Base-by-base conservation (phyloP, 1,140 invertebrate genomes). In the Cheumatopsyche charites region DNA sequence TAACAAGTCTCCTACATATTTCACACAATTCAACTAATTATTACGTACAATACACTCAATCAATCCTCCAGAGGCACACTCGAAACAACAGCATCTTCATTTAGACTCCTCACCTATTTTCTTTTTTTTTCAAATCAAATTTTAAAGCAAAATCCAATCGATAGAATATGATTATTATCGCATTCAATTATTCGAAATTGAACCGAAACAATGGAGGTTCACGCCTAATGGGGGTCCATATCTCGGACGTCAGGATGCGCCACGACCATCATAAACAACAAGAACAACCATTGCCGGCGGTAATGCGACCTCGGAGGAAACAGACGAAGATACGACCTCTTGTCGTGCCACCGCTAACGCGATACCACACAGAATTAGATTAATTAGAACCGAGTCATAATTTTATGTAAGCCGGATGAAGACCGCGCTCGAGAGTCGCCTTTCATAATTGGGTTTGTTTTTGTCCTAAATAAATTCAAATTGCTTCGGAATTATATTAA, bases 191-290 rank as follows among this genome's bases (percentile, higher is more conserved):
- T 70, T 70, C 55, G 67, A 61, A 70, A 70, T 23, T 36, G 17
- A 62, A 26, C 55, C 13, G 43, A 70, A 41, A 70, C 67, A 70
- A 70, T 70, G 52, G 55, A 29, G 67, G 23, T 61, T 55, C 23
- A 43, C 15, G 29, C 52, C 17, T 41, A 61, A 62, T 61, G 41
- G 55, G 52, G 36, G 49, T 55, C 13, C 43, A 68, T 68, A 68
- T 68, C 47, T 68, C 67, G 17, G 12, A 41, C 58, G 67, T 70
- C 52, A 17, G 12, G 55, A 11, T n/a, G 3, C 52, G 47, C 21
- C 67, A 68, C 67, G 67, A 68, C 43, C 29, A 45, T 55, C 67
- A 55, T 68, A 68, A 68, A 68, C 67, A 52, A 68, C 66, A 29
- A 11, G 49, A 1, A 29, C n/a, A 17, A 19, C 23, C n/a, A 25